Evolutionary conservation across 2,113 vertebrate genomes (phyloP), one percentile per base, ranked within the genome.

Genomic region (Corydoras maculifer): DNA sequence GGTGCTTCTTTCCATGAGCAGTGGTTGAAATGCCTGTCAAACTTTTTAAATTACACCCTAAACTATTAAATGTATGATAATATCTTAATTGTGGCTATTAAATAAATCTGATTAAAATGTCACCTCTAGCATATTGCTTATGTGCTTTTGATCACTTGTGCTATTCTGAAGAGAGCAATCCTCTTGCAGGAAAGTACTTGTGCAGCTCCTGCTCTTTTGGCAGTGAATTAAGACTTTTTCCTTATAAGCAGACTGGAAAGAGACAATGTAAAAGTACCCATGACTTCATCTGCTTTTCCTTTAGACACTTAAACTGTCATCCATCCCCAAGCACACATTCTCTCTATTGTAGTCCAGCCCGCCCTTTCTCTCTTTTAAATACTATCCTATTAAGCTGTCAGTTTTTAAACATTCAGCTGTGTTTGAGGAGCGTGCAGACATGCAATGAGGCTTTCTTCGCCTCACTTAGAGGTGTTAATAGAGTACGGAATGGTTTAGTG

Each of bases 221-320:
- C 54, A 61, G 31, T 9, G 8, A 54, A 65, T 57, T 53, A 8
- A 15, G 55, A 29, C n/a, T 18, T 55, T 32, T 58, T 68, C 25
- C 60, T 30, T 30, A 51, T 62, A 67, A 65, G 25, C 62, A 68
- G 63, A 71, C 70, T 29, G 35, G 58, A 73, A 43, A 58, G 57
- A 65, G 60, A 74, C 49, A 65, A 29, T 62, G 64, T 70, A 64
- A 65, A 70, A 65, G 68, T 83, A 77, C 73, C 70, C 78, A 79
- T 89, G 86, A 86, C 86, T 87, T 85, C 82, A 81, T 78, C 78
- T 85, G 83, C 85, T 88, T 78, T 85, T 79, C 74, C 75, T 68
- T 59, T 59, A 70, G 77, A 72, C 80, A 76, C 81, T 82, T 83
- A 67, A 84, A 49, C 81, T 82, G 10, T 25, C 68, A 60, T 59